Conservation (phyloP, 1,140 invertebrate species). For the Paramacrobiotus metropolitanus region DNA sequence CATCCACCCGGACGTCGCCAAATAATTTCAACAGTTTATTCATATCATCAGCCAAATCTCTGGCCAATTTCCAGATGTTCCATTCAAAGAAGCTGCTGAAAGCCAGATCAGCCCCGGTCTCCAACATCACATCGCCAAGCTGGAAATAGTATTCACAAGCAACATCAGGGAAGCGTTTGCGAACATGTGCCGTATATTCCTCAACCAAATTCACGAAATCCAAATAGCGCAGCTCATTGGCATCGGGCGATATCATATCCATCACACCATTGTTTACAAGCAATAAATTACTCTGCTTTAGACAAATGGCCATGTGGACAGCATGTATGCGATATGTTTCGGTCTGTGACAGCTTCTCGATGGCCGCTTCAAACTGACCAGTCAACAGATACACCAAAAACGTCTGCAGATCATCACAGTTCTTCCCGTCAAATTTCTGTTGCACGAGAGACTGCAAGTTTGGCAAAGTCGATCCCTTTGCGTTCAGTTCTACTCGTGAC, state of each 20-base stretch:
- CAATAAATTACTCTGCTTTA: neutral
- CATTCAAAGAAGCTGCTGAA: neutral
- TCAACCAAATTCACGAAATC: neutral
- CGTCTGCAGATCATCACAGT: neutral
- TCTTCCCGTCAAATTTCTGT: neutral
- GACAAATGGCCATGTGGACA: neutral
- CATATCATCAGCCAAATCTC: too few relatives aligned
- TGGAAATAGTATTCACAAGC: neutral
- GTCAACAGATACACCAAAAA: neutral
- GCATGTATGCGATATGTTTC: neutral
- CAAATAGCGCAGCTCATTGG: too few relatives aligned
- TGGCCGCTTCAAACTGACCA: neutral
- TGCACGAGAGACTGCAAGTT: neutral
- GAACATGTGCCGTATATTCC: neutral
- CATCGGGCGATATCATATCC: too few relatives aligned
- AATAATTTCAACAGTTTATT: neutral
- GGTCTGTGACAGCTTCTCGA: neutral
- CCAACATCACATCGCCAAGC: neutral
- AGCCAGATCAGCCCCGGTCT: neutral
- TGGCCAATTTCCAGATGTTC: neutral
- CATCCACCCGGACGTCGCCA: neutral
- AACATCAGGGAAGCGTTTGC: neutral
- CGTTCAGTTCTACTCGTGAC: neutral
- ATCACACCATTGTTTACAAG: too few relatives aligned
- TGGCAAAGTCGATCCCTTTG: neutral